phyloP scores from a whole-genome alignment of 2,888 invertebrate genomes.

The Pammene fasciana region DNA sequence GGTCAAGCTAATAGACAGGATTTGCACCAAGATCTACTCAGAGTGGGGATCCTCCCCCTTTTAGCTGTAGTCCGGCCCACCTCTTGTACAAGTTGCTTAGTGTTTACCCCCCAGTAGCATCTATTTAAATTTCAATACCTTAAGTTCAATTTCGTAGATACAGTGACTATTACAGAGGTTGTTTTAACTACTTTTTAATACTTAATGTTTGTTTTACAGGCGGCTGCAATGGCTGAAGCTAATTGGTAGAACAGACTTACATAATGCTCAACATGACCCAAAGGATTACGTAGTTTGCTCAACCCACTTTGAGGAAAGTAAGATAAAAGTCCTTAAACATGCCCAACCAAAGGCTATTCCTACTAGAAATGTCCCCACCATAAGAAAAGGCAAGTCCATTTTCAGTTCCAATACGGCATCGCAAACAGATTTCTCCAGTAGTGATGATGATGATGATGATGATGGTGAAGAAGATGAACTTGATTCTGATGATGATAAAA shows the following conservation, averaged over 20 bases:
- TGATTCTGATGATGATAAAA: not conserved
- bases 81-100: too few relatives aligned
- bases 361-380: not conserved
- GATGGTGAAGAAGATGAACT: not conserved
- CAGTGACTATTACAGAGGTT: too few relatives aligned
- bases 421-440: conserved; percentile 13
- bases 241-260: not conserved
- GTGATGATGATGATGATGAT: not conserved
- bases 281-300: conserved; percentile 1
- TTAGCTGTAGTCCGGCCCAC: too few relatives aligned
- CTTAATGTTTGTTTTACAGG: conserved; percentile 7
- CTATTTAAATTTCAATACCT: too few relatives aligned
- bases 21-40: too few relatives aligned
- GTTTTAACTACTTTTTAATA: not conserved
- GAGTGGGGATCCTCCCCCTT: too few relatives aligned
- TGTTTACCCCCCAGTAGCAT: too few relatives aligned
- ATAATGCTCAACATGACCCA: not conserved
- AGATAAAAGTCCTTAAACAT: not conserved
- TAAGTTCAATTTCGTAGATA: too few relatives aligned
- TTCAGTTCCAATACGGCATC: not conserved
- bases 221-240: conserved; percentile 10
- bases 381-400: not conserved
- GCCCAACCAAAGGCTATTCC: not conserved
- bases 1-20: too few relatives aligned
- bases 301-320: not conserved